Percentiles rank a stretch among this genome's conserved stretches.
Evolutionary conservation across 2,113 vertebrate species (phyloP).

Genomic region (Hepsetus odoe): DNA sequence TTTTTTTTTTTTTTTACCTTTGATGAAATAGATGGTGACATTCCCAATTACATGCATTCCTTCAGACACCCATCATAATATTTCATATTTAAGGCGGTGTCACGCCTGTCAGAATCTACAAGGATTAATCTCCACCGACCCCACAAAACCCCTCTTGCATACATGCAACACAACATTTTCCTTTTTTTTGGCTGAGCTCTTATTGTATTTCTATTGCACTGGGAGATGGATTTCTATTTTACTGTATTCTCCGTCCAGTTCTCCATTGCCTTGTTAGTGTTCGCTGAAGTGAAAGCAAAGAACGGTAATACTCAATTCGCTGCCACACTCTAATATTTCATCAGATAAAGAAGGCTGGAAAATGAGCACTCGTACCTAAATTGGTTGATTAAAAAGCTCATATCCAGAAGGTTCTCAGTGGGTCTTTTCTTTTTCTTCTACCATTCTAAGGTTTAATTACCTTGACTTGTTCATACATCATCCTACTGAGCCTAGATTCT

Average conservation of each 20-base stretch:
- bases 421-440: background rate
- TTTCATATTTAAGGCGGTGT: slow-evolving; percentile 25
- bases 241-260: background rate
- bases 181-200: background rate
- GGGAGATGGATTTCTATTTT: background rate
- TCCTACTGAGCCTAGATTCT: background rate
- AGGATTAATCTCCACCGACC: slow-evolving; percentile 3
- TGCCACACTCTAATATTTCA: background rate
- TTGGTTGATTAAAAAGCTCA: slow-evolving; percentile 1
- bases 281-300: background rate
- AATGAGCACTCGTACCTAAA: background rate
- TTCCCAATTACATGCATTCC: slow-evolving; percentile 9
- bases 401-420: background rate
- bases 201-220: background rate
- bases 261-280: background rate
- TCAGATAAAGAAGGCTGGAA: background rate
- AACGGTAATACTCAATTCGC: background rate
- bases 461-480: slow-evolving; percentile 1
- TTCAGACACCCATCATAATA: slow-evolving; percentile 11
- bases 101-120: background rate
- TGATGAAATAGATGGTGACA: slow-evolving; percentile 29
- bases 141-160: background rate
- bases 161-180: slow-evolving; percentile 14
- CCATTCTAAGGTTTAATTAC: slow-evolving; percentile 16
- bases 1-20: no score